Conservation (phyloP, 1,140 invertebrate genomes). For the Sminthurinus signatus region DNA sequence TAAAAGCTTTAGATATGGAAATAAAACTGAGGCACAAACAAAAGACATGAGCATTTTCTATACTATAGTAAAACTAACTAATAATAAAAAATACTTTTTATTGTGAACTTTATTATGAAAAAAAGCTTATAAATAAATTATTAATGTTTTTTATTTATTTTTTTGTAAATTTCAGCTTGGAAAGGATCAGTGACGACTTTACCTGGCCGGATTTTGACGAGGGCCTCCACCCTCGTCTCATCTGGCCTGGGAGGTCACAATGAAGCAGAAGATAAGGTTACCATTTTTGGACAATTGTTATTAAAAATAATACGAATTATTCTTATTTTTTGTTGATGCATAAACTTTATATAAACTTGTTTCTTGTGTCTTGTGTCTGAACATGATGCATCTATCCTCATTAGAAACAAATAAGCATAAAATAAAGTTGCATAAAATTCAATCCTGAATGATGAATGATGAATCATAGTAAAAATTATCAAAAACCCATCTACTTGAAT, state of each 20-base stretch:
- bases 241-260: conserved; percentile 25
- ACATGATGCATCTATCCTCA: too few species aligned
- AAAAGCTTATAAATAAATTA: not conserved
- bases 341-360: too few species aligned
- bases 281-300: not conserved
- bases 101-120: not conserved
- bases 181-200: conserved; percentile 31
- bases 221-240: conserved; percentile 35
- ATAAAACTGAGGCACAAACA: too few species aligned
- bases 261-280: conserved; percentile 39
- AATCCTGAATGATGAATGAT: too few species aligned
- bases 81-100: not conserved
- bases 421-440: too few species aligned
- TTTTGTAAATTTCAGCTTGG: conserved; percentile 23
- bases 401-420: too few species aligned
- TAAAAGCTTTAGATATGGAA: too few species aligned
- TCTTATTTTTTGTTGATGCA: not conserved
- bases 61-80: too few species aligned
- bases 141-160: conserved; percentile 13
- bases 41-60: too few species aligned
- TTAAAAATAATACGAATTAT: not conserved
- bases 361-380: too few species aligned
- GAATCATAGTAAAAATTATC: too few species aligned
- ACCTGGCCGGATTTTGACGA: conserved; percentile 34
- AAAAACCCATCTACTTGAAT: too few species aligned